These are phyloP conservation scores for Rambutsinella grinnellia DNA, from an alignment of 2,888 invertebrate species.

Conservation along the genomic window DNA sequence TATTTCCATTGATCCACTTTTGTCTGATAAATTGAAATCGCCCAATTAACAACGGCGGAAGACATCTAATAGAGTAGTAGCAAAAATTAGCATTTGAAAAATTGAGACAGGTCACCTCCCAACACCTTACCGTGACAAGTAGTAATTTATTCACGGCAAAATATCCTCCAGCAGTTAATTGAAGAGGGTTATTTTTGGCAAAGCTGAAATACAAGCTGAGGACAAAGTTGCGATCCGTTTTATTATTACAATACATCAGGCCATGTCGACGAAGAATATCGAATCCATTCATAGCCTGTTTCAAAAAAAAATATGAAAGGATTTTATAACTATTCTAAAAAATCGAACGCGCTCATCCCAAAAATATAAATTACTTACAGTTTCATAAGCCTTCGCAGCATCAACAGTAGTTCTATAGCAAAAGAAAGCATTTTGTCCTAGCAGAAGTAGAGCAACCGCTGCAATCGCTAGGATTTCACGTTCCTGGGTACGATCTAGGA, in stretches of 20 bases:
- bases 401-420: constrained; percentile 54
- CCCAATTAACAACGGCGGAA: constrained; percentile 55
- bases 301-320: neutral
- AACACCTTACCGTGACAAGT: constrained; percentile 50
- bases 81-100: neutral
- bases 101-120: too few species aligned
- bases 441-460: constrained; percentile 29
- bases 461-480: constrained; percentile 28
- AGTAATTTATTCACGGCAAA: constrained; percentile 57
- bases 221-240: constrained; percentile 61
- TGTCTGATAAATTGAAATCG: constrained; percentile 60
- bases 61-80: constrained; percentile 36
- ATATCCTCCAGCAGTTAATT: constrained; percentile 58
- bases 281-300: constrained; percentile 61
- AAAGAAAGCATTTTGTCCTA: constrained; percentile 52
- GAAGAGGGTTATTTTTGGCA: constrained; percentile 60
- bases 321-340: neutral
- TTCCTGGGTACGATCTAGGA: constrained; percentile 12
- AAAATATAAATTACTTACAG: constrained; percentile 26
- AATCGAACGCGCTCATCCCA: neutral
- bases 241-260: constrained; percentile 59
- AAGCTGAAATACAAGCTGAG: constrained; percentile 58
- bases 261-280: constrained; percentile 59
- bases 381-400: constrained; percentile 57
- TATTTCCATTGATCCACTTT: constrained; percentile 61